Percentiles rank a stretch among this genome's conserved stretches.
Conservation (phyloP, 2,113 vertebrate genomes). For the Phrynosoma blainvillii region DNA sequence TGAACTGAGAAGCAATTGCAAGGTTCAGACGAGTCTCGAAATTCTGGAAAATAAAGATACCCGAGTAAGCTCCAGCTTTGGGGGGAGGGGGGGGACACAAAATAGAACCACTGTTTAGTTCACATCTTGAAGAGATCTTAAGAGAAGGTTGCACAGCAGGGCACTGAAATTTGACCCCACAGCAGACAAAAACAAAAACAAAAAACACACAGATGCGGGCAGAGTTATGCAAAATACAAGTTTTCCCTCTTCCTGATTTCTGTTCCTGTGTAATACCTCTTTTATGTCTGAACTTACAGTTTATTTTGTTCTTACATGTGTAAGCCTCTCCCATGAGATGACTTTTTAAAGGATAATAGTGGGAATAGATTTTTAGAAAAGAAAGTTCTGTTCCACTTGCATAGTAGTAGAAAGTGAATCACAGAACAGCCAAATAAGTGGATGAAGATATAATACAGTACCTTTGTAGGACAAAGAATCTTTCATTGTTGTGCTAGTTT, state of each 20-base stretch:
- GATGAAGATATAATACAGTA: background rate
- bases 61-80: background rate
- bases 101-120: background rate
- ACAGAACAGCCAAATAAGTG: background rate
- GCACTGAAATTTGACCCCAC: background rate
- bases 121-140: background rate
- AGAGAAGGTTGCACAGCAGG: background rate
- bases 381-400: background rate
- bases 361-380: background rate
- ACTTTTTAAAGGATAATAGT: background rate
- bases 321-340: background rate
- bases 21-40: slow-evolving; percentile 66
- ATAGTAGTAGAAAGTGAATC: background rate
- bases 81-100: background rate
- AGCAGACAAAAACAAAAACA: background rate
- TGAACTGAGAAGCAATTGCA: slow-evolving; percentile 67
- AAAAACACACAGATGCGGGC: background rate
- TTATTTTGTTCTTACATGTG: background rate
- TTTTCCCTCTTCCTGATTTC: background rate
- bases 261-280: background rate
- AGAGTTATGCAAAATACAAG: background rate
- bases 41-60: slow-evolving; percentile 64
- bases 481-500: background rate
- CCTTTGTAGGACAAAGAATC: background rate
- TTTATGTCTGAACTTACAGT: background rate